Percentiles rank a stretch among this genome's conserved stretches.
These are phyloP conservation scores for Hypsopygia costalis DNA, from an alignment of 2,888 invertebrate genomes.

Conservation along the genomic window DNA sequence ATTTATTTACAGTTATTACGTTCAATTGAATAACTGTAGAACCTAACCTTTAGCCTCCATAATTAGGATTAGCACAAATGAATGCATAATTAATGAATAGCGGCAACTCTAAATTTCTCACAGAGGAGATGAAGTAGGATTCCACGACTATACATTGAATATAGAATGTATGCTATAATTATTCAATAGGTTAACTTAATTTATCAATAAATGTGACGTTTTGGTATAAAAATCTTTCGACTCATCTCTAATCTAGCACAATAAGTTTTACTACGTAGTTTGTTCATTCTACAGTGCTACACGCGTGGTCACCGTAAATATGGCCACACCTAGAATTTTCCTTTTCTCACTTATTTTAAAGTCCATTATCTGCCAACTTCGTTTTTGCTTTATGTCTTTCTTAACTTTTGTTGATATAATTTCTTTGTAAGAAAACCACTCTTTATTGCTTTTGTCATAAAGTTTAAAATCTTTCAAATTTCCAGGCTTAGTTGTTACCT, in stretches of 20 bases:
- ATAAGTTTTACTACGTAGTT: conserved; percentile 34
- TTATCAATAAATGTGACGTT: conserved; percentile 20
- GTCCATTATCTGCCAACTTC: conserved; percentile 11
- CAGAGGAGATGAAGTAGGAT: not conserved
- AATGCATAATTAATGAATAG: conserved; percentile 1
- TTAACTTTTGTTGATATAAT: not conserved
- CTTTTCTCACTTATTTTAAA: conserved; percentile 8
- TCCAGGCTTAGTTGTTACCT: conserved; percentile 12
- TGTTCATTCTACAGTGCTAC: conserved; percentile 28
- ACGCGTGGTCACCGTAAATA: conserved; percentile 14
- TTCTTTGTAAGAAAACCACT: not conserved
- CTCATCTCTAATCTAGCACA: conserved; percentile 31
- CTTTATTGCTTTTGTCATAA: conserved; percentile 2
- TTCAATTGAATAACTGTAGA: conserved; percentile 7
- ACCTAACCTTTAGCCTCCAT: conserved; percentile 4
- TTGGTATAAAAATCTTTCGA: conserved; percentile 25
- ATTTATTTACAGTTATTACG: conserved; percentile 3
- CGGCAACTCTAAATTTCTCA: not conserved
- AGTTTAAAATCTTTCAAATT: conserved; percentile 5
- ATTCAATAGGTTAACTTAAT: conserved; percentile 6
- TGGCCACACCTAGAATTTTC: conserved; percentile 4
- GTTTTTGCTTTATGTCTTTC: conserved; percentile 8
- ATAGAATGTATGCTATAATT: not conserved
- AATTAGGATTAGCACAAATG: conserved; percentile 4
- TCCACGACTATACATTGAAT: no score